Conservation (phyloP, 2,888 invertebrate genomes). For the Saturnia japonica region DNA sequence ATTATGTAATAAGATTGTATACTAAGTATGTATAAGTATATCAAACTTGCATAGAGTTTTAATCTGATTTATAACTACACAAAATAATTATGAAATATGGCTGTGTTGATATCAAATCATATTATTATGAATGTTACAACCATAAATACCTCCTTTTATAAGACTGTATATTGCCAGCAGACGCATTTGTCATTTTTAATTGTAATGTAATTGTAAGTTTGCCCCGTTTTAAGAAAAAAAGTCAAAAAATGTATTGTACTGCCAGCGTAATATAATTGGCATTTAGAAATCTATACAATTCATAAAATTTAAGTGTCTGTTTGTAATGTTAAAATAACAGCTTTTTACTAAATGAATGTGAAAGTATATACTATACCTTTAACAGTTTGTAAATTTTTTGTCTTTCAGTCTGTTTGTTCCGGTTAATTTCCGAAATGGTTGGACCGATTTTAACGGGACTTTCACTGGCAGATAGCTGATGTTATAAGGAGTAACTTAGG, state of each 20-base stretch:
- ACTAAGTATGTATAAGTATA: conserved; percentile 32
- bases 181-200: conserved; percentile 50
- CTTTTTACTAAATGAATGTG: too few species aligned
- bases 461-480: too few species aligned
- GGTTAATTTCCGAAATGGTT: too few species aligned
- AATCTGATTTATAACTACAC: conserved; percentile 45
- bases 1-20: conserved; percentile 42
- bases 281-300: background rate
- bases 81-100: conserved; percentile 69
- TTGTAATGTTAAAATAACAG: too few species aligned
- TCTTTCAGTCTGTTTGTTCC: too few species aligned
- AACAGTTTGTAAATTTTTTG: too few species aligned
- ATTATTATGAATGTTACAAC: conserved; percentile 68
- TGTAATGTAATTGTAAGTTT: conserved; percentile 20
- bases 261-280: background rate
- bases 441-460: too few species aligned
- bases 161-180: conserved; percentile 64
- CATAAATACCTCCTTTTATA: conserved; percentile 77
- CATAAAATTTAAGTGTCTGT: too few species aligned
- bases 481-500: too few species aligned
- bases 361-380: too few species aligned
- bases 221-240: conserved; percentile 26
- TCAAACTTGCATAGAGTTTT: conserved; percentile 40
- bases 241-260: background rate
- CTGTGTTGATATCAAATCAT: conserved; percentile 80